These are phyloP conservation scores for Garra rufa DNA, from an alignment of 2,113 vertebrate genomes.

Conservation along the genomic window DNA sequence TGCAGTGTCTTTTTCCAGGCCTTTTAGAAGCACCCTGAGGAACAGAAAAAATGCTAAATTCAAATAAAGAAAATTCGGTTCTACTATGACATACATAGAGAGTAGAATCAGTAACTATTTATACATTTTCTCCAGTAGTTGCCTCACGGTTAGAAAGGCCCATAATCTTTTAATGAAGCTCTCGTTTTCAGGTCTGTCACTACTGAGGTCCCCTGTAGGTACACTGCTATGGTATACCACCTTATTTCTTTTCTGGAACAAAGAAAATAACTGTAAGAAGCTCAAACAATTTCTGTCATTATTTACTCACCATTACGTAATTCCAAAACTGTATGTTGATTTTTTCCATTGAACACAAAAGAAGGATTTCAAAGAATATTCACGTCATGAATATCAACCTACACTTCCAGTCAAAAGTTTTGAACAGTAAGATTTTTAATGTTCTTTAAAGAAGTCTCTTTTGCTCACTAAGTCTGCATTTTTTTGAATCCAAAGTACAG, in stretches of 20 bases:
- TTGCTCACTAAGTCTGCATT: too few species aligned
- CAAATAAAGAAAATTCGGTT: not conserved
- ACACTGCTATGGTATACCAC: not conserved
- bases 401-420: too few species aligned
- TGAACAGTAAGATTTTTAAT: too few species aligned
- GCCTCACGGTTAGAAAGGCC: conserved; percentile 94
- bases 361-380: not conserved
- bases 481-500: too few species aligned
- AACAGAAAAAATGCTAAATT: not conserved
- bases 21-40: conserved; percentile 76
- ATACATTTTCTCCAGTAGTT: conserved; percentile 91
- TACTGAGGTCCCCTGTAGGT: not conserved
- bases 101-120: conserved; percentile 17
- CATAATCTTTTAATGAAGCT: conserved; percentile 86
- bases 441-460: too few species aligned
- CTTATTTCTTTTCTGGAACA: not conserved
- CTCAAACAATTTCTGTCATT: not conserved
- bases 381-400: not conserved
- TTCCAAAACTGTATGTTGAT: not conserved
- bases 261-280: not conserved
- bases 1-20: conserved; percentile 79
- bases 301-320: not conserved
- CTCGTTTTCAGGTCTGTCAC: conserved; percentile 72
- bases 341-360: not conserved
- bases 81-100: not conserved